Evolutionary conservation across 2,888 invertebrate genomes (phyloP).

Genomic region (Aspidiotus rigidus): DNA sequence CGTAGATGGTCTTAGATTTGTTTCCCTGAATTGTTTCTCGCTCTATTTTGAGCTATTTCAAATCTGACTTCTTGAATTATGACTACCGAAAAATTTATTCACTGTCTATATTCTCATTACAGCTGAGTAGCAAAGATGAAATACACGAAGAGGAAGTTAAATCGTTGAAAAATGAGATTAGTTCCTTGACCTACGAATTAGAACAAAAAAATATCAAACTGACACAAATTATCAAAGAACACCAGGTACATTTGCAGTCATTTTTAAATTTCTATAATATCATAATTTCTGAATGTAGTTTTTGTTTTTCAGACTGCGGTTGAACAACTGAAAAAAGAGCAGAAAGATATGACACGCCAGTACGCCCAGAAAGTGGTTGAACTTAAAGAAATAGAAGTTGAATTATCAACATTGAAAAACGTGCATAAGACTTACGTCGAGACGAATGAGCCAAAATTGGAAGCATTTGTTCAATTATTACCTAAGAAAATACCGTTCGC

Average conservation of each 20-base stretch:
- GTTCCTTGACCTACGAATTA: conserved; percentile 58
- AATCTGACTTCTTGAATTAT: neutral
- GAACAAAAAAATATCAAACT: conserved; percentile 39
- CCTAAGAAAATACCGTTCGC: conserved; percentile 17
- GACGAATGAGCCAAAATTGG: conserved; percentile 23
- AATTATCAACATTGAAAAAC: conserved; percentile 25
- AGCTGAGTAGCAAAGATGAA: conserved; percentile 68
- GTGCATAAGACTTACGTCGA: conserved; percentile 19
- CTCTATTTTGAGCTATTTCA: no score
- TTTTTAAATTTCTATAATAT: neutral
- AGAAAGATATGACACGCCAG: conserved; percentile 25
- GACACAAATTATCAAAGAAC: conserved; percentile 15
- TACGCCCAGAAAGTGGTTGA: conserved; percentile 23
- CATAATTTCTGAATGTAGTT: neutral
- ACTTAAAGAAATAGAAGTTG: conserved; percentile 28
- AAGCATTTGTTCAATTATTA: conserved; percentile 16
- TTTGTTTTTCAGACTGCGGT: conserved; percentile 6
- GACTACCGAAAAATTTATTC: conserved; percentile 4
- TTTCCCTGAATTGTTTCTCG: no score
- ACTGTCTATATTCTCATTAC: conserved; percentile 35
- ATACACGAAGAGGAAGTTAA: conserved; percentile 50
- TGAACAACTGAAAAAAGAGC: conserved; percentile 22
- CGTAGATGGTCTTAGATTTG: no score
- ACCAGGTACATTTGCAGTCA: conserved; percentile 9
- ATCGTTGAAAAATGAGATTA: conserved; percentile 56